Conservation (phyloP, 2,113 vertebrate species). For the Corythornis vintsioides region DNA sequence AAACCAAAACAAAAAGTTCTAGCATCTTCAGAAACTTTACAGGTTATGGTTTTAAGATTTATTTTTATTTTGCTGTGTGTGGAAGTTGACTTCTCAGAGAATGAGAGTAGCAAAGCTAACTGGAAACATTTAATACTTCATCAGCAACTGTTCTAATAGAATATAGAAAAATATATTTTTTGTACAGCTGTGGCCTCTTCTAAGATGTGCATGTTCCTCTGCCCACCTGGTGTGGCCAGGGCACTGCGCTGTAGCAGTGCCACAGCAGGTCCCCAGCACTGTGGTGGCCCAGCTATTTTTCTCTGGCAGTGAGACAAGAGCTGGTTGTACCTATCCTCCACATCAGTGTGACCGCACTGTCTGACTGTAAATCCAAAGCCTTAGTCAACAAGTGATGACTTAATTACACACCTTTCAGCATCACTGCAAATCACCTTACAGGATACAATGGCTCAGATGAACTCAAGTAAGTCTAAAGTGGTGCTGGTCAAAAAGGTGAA, state of each 20-base stretch:
- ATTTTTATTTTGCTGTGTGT: background rate
- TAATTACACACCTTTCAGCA: background rate
- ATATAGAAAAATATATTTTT: background rate
- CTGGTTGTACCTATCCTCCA: background rate
- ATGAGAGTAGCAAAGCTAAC: background rate
- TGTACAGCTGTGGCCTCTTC: background rate
- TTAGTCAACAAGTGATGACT: background rate
- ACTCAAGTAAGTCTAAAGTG: background rate
- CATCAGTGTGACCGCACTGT: fast-evolving
- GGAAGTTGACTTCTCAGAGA: background rate
- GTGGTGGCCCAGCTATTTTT: fast-evolving
- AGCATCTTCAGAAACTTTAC: background rate
- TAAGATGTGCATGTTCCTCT: background rate
- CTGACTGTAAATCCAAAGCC: background rate
- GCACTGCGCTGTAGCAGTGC: too few species aligned
- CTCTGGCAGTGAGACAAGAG: background rate
- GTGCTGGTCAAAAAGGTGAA: background rate
- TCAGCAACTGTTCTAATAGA: background rate
- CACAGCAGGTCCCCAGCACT: background rate
- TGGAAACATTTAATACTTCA: background rate
- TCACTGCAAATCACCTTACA: background rate
- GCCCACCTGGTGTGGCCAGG: background rate
- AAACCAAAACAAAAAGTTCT: background rate
- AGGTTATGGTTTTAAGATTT: background rate
- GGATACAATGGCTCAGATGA: background rate